Percentiles rank a stretch among this genome's conserved stretches.
Conservation (phyloP, 35 echinoderm and acorn worm genomes). For the Antedon bifida region DNA sequence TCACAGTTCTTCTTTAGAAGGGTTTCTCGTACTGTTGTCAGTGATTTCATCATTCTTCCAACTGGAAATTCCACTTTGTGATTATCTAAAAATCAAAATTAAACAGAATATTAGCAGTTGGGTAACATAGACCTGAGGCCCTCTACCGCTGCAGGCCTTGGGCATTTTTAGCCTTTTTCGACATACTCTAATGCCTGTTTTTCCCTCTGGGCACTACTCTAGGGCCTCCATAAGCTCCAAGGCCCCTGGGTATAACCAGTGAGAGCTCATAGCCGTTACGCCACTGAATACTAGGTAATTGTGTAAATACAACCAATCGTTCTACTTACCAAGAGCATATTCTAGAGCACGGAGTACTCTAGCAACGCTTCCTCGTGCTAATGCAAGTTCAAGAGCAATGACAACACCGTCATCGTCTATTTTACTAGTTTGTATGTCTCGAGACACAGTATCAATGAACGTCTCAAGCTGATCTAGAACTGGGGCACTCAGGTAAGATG, state of each 20-base stretch:
- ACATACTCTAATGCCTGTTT: too few species aligned
- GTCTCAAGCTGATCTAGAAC: slow-evolving; percentile 71
- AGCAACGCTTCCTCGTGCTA: slow-evolving; percentile 68
- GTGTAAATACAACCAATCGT: too few species aligned
- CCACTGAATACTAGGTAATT: too few species aligned
- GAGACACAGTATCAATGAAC: slow-evolving; percentile 49
- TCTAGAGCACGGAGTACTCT: slow-evolving; percentile 59
- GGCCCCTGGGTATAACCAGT: too few species aligned
- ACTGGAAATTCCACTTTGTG: background rate
- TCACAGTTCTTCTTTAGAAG: slow-evolving; percentile 83
- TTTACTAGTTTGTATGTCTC: background rate
- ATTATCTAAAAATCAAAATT: background rate
- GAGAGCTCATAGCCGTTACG: too few species aligned
- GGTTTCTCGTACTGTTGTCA: slow-evolving; percentile 36
- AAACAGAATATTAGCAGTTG: too few species aligned
- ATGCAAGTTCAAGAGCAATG: slow-evolving; percentile 29
- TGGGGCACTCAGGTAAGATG: slow-evolving; percentile 46
- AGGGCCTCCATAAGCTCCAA: too few species aligned
- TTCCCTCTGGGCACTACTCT: too few species aligned
- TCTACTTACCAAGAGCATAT: slow-evolving; percentile 55
- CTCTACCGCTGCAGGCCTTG: too few species aligned
- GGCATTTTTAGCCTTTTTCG: too few species aligned
- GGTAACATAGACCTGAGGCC: too few species aligned
- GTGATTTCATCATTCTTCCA: slow-evolving; percentile 31
- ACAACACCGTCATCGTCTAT: background rate